These are phyloP conservation scores for Malacoraja senta DNA, from an alignment of 2,797 vertebrate species.

Conservation along the genomic window DNA sequence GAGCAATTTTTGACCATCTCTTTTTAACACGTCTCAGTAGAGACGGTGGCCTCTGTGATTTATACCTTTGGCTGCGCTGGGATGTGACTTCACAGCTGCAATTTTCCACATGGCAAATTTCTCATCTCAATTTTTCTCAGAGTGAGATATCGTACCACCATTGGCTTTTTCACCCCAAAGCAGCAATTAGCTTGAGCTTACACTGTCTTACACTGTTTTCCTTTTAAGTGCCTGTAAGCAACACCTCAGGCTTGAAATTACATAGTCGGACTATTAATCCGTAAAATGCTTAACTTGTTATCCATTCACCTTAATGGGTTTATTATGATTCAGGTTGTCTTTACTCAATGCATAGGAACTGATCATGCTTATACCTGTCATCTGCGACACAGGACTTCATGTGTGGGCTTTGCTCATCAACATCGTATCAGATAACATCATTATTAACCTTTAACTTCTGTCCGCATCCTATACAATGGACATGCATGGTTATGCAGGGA, in stretches of 20 bases:
- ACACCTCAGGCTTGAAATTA: background rate
- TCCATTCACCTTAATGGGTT: background rate
- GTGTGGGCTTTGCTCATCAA: background rate
- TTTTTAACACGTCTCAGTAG: background rate
- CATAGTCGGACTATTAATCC: background rate
- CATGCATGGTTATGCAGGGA: background rate
- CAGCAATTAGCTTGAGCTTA: background rate
- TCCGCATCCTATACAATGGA: too few species aligned
- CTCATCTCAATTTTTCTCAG: constrained; percentile 3
- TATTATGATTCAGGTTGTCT: background rate
- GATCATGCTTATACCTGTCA: background rate
- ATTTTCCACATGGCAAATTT: constrained; percentile 10
- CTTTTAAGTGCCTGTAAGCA: background rate
- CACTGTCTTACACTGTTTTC: background rate
- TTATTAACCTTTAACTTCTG: background rate
- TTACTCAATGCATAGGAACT: too few species aligned
- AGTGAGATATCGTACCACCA: background rate
- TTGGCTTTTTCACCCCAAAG: background rate
- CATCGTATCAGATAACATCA: background rate
- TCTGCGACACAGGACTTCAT: background rate
- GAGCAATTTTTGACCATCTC: background rate
- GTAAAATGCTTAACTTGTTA: background rate
- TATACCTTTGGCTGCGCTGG: background rate
- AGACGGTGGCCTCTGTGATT: background rate
- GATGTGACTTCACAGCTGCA: background rate